Evolutionary conservation across 2,113 vertebrate species (phyloP).

Genomic region (Fregata magnificens): DNA sequence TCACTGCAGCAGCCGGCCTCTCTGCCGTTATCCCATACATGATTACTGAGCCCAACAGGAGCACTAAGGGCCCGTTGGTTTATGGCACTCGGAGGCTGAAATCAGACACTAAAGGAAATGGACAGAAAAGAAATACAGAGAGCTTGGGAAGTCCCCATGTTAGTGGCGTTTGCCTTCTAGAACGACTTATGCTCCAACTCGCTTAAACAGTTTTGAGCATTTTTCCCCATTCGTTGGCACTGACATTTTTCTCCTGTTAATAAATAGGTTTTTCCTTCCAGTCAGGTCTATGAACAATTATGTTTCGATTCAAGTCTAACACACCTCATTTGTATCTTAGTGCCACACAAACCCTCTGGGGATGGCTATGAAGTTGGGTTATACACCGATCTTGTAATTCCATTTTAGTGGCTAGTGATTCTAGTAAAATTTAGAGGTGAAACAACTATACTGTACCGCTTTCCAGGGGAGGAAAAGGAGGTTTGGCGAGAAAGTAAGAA

Average conservation of each 20-base stretch:
- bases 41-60: neutral
- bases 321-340: neutral
- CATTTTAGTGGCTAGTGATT: neutral
- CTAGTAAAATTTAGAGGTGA: neutral
- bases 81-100: neutral
- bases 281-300: neutral
- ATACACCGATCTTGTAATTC: neutral
- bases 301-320: neutral
- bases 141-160: neutral
- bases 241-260: neutral
- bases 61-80: too few relatives aligned
- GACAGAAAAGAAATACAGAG: neutral
- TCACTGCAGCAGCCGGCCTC: neutral
- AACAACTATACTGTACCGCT: neutral
- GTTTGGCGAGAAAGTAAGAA: neutral
- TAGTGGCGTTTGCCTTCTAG: neutral
- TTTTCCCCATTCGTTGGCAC: neutral
- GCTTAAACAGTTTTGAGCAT: accelerated
- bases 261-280: neutral
- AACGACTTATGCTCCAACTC: neutral
- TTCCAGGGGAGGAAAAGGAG: neutral
- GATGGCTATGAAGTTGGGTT: neutral
- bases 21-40: accelerated
- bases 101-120: neutral
- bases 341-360: neutral